Evolutionary conservation across 2,113 vertebrate species (phyloP).

Genomic region (Platanista minor): DNA sequence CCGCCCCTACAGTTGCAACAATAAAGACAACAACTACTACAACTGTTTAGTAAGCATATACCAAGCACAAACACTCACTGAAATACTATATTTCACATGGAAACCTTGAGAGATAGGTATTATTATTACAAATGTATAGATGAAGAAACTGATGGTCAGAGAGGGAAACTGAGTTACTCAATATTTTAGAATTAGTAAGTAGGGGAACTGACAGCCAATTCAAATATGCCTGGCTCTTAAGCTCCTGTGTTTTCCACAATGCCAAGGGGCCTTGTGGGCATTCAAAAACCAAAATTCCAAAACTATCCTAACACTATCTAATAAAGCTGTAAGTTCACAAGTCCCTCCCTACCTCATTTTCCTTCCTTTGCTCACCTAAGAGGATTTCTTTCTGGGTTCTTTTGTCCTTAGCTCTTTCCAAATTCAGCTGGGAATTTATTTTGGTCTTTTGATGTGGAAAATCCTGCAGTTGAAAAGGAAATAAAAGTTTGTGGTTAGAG

Average conservation of each 20-base stretch:
- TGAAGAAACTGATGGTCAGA: conserved; percentile 20
- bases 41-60: neutral
- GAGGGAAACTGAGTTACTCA: neutral
- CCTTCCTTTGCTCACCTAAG: neutral
- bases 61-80: neutral
- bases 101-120: neutral
- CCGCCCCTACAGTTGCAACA: neutral
- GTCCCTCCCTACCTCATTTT: neutral
- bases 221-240: neutral
- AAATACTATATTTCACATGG: conserved; percentile 6
- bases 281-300: neutral
- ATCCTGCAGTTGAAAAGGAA: neutral
- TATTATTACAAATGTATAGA: neutral
- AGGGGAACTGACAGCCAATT: neutral
- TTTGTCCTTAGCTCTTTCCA: conserved; percentile 23
- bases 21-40: neutral
- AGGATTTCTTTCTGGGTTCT: neutral
- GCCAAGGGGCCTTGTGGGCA: neutral
- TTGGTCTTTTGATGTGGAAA: conserved; percentile 9
- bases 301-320: neutral
- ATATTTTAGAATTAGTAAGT: neutral
- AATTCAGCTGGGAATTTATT: neutral
- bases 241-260: neutral
- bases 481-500: conserved; percentile 30
- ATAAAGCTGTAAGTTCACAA: neutral